These are phyloP conservation scores for Ostrea denselamellosa DNA, from an alignment of 1,140 invertebrate species.

Conservation along the genomic window DNA sequence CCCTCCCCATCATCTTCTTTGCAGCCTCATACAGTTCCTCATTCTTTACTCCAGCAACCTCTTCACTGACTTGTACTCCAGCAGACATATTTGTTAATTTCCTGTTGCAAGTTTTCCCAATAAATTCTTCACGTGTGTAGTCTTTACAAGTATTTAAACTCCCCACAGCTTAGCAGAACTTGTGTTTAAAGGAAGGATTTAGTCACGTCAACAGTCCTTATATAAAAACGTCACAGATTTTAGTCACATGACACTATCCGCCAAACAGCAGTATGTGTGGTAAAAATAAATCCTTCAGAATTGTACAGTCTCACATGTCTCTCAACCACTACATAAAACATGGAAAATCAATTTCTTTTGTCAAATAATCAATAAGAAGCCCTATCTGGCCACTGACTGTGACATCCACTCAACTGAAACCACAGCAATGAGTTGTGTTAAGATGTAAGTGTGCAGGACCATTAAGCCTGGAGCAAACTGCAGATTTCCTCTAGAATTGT, in stretches of 20 bases:
- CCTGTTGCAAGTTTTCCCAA: background rate
- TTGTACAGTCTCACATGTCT: background rate
- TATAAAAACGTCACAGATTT: slow-evolving; percentile 13
- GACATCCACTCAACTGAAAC: background rate
- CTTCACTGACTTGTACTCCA: background rate
- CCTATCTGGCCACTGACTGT: background rate
- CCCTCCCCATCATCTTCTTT: slow-evolving; percentile 43
- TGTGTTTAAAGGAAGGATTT: slow-evolving; percentile 28
- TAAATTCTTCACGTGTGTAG: background rate
- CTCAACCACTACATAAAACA: background rate
- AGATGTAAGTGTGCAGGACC: background rate
- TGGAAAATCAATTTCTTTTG: slow-evolving; percentile 19
- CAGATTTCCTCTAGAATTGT: background rate
- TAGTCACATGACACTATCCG: background rate
- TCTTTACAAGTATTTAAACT: background rate
- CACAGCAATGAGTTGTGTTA: background rate
- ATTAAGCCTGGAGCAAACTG: background rate
- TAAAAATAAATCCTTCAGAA: background rate
- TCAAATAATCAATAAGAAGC: background rate
- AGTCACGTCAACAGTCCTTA: background rate
- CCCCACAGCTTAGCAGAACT: background rate
- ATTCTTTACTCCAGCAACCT: background rate
- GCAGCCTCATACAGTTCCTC: background rate
- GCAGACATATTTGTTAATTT: slow-evolving; percentile 25
- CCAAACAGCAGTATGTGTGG: background rate